Evolutionary conservation across 2,888 invertebrate genomes (phyloP).

Genomic region (Gymnoscelis rufifasciata): DNA sequence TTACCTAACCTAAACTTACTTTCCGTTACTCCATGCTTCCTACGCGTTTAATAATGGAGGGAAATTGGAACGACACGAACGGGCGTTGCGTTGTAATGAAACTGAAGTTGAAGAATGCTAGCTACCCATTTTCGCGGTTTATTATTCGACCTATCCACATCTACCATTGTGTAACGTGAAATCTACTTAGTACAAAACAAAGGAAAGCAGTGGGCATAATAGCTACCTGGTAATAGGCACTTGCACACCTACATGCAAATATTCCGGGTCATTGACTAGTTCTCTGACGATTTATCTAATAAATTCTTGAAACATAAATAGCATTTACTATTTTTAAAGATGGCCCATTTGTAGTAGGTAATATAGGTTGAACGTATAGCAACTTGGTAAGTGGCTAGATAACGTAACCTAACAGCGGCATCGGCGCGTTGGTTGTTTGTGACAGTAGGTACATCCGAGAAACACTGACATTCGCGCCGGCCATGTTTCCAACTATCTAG

Average conservation of each 20-base stretch:
- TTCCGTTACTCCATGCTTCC: constrained; percentile 6
- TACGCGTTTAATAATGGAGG: constrained; percentile 8
- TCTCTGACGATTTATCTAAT: constrained; percentile 15
- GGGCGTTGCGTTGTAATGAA: neutral
- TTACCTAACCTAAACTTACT: neutral
- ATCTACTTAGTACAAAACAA: constrained; percentile 43
- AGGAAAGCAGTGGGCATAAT: constrained; percentile 36
- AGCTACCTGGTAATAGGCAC: constrained; percentile 17
- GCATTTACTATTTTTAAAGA: no score
- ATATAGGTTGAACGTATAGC: neutral
- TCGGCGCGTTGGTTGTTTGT: constrained; percentile 50
- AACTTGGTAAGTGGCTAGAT: constrained; percentile 19
- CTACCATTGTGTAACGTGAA: no score
- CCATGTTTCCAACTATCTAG: constrained; percentile 69
- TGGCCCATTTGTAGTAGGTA: neutral
- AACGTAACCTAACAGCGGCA: constrained; percentile 42
- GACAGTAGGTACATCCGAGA: constrained; percentile 50
- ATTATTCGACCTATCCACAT: neutral
- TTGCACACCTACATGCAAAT: constrained; percentile 63
- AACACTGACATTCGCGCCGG: constrained; percentile 68
- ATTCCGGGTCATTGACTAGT: constrained; percentile 73
- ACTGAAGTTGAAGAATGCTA: neutral
- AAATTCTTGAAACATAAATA: no score
- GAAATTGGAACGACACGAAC: constrained; percentile 1
- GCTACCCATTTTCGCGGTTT: neutral